Evolutionary conservation across 2,113 vertebrate genomes (phyloP).

Genomic region (Plectropomus leopardus): DNA sequence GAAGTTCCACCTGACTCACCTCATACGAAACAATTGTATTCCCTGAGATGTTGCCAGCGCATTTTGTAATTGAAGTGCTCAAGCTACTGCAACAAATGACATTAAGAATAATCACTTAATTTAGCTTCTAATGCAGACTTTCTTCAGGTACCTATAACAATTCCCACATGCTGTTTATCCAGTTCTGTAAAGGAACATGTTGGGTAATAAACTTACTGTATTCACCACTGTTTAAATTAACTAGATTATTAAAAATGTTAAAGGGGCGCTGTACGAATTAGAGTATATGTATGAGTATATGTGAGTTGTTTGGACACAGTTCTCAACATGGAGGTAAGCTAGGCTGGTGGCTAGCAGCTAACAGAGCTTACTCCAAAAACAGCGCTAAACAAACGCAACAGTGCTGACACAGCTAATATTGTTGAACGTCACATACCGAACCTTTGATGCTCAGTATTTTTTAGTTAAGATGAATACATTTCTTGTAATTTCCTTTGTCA

Average conservation of each 20-base stretch:
- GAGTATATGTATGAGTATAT: too few relatives aligned
- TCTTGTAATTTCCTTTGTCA: background rate
- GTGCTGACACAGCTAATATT: too few relatives aligned
- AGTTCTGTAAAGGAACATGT: background rate
- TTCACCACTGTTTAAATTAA: background rate
- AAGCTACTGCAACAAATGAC: slow-evolving; percentile 4
- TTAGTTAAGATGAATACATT: background rate
- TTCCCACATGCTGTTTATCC: slow-evolving; percentile 8
- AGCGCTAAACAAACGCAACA: too few relatives aligned
- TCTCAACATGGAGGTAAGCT: too few relatives aligned
- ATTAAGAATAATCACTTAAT: background rate
- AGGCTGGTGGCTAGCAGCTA: too few relatives aligned
- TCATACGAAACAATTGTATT: slow-evolving; percentile 14
- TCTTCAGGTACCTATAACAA: background rate
- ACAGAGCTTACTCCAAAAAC: too few relatives aligned
- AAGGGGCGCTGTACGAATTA: too few relatives aligned
- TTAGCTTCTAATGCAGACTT: background rate
- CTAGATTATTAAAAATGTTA: background rate
- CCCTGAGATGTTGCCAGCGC: background rate
- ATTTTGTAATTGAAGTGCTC: background rate
- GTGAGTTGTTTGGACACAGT: too few relatives aligned
- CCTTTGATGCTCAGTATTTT: background rate
- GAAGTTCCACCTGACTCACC: slow-evolving; percentile 14
- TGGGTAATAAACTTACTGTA: background rate
- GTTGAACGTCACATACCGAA: too few relatives aligned